A percentile compares a stretch with the other conserved stretches of the same genome.
Evolutionary conservation across 2,113 vertebrate species (phyloP).

Genomic region (Bufo bufo): DNA sequence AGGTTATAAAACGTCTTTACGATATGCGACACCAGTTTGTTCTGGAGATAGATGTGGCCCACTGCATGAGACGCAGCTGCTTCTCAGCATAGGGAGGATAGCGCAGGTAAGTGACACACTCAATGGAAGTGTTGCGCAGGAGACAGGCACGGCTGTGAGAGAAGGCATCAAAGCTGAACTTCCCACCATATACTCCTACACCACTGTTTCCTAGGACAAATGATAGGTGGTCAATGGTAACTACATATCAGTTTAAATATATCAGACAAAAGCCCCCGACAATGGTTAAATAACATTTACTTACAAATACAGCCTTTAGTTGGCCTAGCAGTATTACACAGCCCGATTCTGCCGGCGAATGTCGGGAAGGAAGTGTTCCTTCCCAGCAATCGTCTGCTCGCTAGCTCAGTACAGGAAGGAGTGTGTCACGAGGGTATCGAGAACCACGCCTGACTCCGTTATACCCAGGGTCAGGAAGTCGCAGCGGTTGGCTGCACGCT

Average conservation of each 20-base stretch:
- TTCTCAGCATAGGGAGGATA: constrained; percentile 76
- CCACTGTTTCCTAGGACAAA: constrained; percentile 69
- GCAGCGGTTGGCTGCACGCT: too few species aligned
- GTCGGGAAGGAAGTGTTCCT: too few species aligned
- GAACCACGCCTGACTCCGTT: too few species aligned
- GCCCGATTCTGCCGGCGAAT: too few species aligned
- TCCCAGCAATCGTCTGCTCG: too few species aligned
- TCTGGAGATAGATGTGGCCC: constrained; percentile 73
- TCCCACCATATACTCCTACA: constrained; percentile 72
- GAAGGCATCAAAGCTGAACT: constrained; percentile 74
- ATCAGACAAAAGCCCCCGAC: too few species aligned
- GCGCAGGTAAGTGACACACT: constrained; percentile 74
- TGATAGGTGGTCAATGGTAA: neutral
- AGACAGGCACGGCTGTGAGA: constrained; percentile 77
- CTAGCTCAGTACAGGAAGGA: too few species aligned
- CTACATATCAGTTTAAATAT: neutral
- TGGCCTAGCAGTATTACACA: too few species aligned
- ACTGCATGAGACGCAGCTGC: constrained; percentile 74
- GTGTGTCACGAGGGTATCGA: too few species aligned
- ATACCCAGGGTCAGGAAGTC: too few species aligned
- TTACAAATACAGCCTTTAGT: too few species aligned
- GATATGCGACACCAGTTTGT: constrained; percentile 75
- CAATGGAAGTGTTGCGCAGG: constrained; percentile 69
- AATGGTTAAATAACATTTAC: too few species aligned
- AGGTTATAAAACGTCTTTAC: neutral